Percentiles rank a stretch among this genome's conserved stretches.
Conservation (phyloP, 2,888 invertebrate species). For the Carcina quercana region DNA sequence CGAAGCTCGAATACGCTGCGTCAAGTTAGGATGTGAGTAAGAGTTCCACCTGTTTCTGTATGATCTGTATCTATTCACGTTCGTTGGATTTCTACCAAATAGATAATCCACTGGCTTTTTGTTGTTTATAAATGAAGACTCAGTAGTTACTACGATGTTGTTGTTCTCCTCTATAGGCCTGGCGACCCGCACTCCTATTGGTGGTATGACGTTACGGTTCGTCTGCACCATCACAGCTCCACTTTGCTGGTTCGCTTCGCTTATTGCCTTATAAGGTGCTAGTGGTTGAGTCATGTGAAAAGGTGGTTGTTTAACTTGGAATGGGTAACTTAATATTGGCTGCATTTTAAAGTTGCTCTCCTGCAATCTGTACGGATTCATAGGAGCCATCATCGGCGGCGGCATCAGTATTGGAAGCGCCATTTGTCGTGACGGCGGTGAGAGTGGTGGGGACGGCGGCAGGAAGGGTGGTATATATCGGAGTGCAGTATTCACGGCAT, state of each 20-base stretch:
- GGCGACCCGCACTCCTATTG: slow-evolving; percentile 37
- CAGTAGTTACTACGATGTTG: slow-evolving; percentile 42
- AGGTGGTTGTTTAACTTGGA: no score
- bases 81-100: slow-evolving; percentile 5
- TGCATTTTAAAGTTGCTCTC: neutral
- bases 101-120: slow-evolving; percentile 7
- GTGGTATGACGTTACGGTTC: slow-evolving; percentile 45
- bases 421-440: no score
- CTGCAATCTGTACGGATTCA: slow-evolving; percentile 11
- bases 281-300: no score
- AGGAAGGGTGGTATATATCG: no score
- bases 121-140: slow-evolving; percentile 10
- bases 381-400: slow-evolving; percentile 1
- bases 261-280: no score
- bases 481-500: no score
- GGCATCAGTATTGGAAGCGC: slow-evolving; percentile 2
- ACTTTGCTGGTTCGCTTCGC: no score
- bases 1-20: neutral
- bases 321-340: no score
- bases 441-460: no score
- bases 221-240: slow-evolving; percentile 46
- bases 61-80: neutral
- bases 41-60: neutral
- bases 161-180: slow-evolving; percentile 35
- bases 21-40: neutral